These are phyloP conservation scores for Papilio xuthus DNA, from an alignment of 1,140 invertebrate genomes.

Conservation along the genomic window DNA sequence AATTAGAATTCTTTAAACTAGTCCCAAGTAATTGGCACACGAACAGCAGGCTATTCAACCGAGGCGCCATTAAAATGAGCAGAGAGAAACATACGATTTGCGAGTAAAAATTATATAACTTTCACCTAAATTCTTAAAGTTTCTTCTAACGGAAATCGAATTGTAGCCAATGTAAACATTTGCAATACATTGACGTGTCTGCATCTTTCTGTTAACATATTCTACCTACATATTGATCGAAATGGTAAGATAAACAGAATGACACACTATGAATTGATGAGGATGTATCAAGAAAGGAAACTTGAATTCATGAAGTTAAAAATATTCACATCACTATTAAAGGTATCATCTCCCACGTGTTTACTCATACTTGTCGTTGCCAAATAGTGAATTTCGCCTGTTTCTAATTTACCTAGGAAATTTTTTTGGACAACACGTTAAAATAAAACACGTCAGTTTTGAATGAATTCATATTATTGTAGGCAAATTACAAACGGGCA, in stretches of 20 bases:
- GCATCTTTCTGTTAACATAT: not conserved
- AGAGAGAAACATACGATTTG: constrained; percentile 4
- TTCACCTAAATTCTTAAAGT: constrained; percentile 1
- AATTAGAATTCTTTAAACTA: constrained; percentile 27
- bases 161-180: not conserved
- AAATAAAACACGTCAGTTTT: too few relatives aligned
- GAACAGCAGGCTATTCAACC: not conserved
- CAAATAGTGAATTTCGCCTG: too few relatives aligned
- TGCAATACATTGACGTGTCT: not conserved
- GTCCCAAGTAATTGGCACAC: constrained; percentile 29
- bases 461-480: too few relatives aligned
- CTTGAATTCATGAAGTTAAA: not conserved
- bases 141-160: not conserved
- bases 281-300: not conserved
- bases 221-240: not conserved
- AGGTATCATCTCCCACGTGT: constrained; percentile 1
- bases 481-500: too few relatives aligned
- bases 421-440: too few relatives aligned
- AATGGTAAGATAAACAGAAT: not conserved
- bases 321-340: not conserved
- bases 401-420: too few relatives aligned
- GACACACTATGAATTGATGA: not conserved
- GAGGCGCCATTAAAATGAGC: constrained; percentile 21
- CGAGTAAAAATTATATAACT: constrained; percentile 4
- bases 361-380: not conserved